These are phyloP conservation scores for Gari tellinella DNA, from an alignment of 2,888 invertebrate species.

Conservation along the genomic window DNA sequence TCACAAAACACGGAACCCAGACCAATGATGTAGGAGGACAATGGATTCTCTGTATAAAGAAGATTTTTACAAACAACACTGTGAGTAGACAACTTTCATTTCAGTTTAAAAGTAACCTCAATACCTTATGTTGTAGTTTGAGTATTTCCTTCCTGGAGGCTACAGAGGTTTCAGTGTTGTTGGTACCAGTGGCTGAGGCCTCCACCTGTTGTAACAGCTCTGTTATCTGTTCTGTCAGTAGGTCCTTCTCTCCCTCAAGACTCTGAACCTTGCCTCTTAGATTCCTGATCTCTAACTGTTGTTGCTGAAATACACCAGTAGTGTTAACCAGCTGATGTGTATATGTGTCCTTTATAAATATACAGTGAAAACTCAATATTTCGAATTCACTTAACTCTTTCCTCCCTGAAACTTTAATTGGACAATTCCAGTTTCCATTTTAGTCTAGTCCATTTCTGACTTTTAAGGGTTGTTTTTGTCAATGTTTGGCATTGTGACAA, in stretches of 20 bases:
- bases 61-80: too few relatives aligned
- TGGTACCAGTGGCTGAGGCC: background rate
- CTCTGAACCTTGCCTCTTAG: slow-evolving; percentile 44
- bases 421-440: too few relatives aligned
- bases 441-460: too few relatives aligned
- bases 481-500: too few relatives aligned
- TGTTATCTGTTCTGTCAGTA: slow-evolving; percentile 62
- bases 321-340: background rate
- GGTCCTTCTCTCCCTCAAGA: slow-evolving; percentile 61
- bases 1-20: too few relatives aligned
- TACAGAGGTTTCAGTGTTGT: slow-evolving; percentile 3
- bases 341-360: too few relatives aligned
- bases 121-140: slow-evolving; percentile 49
- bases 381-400: too few relatives aligned
- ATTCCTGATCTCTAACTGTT: slow-evolving; percentile 45
- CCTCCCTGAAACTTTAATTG: too few relatives aligned
- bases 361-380: too few relatives aligned
- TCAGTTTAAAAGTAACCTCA: background rate
- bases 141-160: slow-evolving; percentile 40
- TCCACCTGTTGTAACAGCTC: slow-evolving; percentile 52
- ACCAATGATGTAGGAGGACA: too few relatives aligned
- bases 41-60: too few relatives aligned
- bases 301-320: slow-evolving; percentile 1
- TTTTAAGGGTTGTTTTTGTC: too few relatives aligned
- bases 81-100: background rate